Conservation (phyloP, 2,113 vertebrate species). For the Equus przewalskii region DNA sequence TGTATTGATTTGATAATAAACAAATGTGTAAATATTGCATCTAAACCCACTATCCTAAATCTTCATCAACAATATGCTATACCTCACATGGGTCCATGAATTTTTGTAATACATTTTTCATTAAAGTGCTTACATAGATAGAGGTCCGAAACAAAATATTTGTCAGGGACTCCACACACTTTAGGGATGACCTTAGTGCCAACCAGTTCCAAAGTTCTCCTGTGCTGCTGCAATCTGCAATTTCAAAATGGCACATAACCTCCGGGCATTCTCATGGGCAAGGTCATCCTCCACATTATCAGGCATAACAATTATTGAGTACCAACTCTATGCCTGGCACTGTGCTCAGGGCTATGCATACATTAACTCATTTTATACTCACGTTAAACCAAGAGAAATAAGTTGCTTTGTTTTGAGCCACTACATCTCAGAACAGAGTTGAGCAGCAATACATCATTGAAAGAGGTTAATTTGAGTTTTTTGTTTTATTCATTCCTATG, state of each 20-base stretch:
- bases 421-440: background rate
- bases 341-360: background rate
- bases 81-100: background rate
- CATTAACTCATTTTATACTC: background rate
- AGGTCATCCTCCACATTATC: background rate
- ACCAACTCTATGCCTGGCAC: background rate
- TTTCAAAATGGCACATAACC: background rate
- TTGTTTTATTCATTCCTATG: background rate
- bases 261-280: background rate
- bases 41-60: background rate
- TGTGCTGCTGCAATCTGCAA: background rate
- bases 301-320: background rate
- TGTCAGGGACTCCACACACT: background rate
- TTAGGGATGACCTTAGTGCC: background rate
- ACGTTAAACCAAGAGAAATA: conserved; percentile 37
- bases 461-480: conserved; percentile 37
- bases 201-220: background rate
- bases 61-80: conserved; percentile 33
- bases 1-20: background rate
- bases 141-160: conserved; percentile 21
- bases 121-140: background rate
- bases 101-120: background rate
- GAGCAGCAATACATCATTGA: conserved; percentile 4
- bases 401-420: conserved; percentile 16
- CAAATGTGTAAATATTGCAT: background rate